Percentiles rank a stretch among this genome's conserved stretches.
Evolutionary conservation across 1,140 invertebrate genomes (phyloP).

Genomic region (Telenomus remus): DNA sequence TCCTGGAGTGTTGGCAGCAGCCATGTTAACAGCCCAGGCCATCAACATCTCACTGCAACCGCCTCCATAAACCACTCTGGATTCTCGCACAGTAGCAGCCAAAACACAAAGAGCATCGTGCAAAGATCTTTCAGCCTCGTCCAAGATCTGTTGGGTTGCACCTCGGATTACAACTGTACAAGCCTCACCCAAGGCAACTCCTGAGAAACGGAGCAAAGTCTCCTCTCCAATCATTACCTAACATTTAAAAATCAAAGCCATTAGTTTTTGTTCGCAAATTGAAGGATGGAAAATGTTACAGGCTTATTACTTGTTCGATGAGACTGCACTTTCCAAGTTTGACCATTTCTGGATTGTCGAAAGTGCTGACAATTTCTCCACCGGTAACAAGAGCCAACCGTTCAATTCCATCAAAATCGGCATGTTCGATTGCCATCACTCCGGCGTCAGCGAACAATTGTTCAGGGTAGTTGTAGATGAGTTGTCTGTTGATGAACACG

Average conservation of each 20-base stretch:
- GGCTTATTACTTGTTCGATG: slow-evolving; percentile 88
- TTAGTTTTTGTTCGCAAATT: slow-evolving; percentile 10
- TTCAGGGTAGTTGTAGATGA: slow-evolving; percentile 99
- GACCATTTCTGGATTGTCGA: slow-evolving; percentile 93
- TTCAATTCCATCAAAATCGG: slow-evolving; percentile 99
- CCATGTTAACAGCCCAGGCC: slow-evolving; percentile 91
- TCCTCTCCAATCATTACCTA: slow-evolving; percentile 98
- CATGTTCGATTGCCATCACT: slow-evolving; percentile 99
- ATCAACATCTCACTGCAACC: slow-evolving; percentile 97
- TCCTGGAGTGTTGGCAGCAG: slow-evolving; percentile 92
- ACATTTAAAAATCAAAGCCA: neutral
- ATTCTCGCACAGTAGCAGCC: slow-evolving; percentile 95
- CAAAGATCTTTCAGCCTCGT: slow-evolving; percentile 98
- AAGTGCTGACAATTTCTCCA: slow-evolving; percentile 99
- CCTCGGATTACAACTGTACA: slow-evolving; percentile 98
- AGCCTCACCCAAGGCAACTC: slow-evolving; percentile 95
- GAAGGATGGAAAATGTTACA: neutral
- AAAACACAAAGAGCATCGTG: slow-evolving; percentile 99
- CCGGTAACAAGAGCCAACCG: slow-evolving; percentile 96
- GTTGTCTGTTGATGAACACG: slow-evolving; percentile 99
- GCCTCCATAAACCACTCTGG: slow-evolving; percentile 93
- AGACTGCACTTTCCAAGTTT: slow-evolving; percentile 95
- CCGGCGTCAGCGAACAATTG: slow-evolving; percentile 99
- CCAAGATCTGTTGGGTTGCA: slow-evolving; percentile 99
- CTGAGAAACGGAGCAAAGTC: slow-evolving; percentile 94